These are phyloP conservation scores for Varanus salvator DNA, from an alignment of 2,113 vertebrate genomes.

Conservation along the genomic window DNA sequence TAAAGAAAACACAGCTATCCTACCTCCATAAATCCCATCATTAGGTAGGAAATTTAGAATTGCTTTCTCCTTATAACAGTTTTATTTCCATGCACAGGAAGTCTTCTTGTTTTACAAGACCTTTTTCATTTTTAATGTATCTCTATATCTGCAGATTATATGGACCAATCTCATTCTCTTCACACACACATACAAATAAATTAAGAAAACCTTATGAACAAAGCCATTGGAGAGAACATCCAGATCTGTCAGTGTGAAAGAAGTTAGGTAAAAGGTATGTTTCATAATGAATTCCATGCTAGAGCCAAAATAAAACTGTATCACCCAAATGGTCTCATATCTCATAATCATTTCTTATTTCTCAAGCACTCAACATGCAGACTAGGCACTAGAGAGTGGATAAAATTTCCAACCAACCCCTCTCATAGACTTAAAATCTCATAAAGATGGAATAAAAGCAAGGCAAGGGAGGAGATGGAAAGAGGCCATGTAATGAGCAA, in stretches of 20 bases:
- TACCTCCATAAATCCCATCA: slow-evolving; percentile 35
- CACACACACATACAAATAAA: not conserved
- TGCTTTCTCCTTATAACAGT: not conserved
- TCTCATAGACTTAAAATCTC: not conserved
- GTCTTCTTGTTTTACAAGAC: not conserved
- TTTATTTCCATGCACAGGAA: not conserved
- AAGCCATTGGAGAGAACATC: not conserved
- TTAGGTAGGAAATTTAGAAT: not conserved
- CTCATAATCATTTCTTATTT: slow-evolving; percentile 8
- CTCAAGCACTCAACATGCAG: not conserved
- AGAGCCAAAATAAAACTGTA: not conserved
- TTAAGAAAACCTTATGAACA: not conserved
- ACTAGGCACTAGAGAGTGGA: not conserved
- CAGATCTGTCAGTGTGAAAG: not conserved
- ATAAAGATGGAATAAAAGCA: not conserved
- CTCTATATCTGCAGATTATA: not conserved
- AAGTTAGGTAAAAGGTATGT: not conserved
- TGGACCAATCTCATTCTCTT: not conserved
- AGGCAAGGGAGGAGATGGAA: not conserved
- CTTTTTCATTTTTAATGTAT: not conserved
- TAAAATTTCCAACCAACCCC: not conserved
- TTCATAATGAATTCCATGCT: not conserved
- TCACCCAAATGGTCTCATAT: not conserved
- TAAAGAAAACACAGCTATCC: slow-evolving; percentile 17
- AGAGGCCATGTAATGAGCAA: not conserved